Evolutionary conservation across 1,140 invertebrate species (phyloP), one percentile per base, ranked within the genome.

Genomic region (Daktulosphaira vitifoliae): DNA sequence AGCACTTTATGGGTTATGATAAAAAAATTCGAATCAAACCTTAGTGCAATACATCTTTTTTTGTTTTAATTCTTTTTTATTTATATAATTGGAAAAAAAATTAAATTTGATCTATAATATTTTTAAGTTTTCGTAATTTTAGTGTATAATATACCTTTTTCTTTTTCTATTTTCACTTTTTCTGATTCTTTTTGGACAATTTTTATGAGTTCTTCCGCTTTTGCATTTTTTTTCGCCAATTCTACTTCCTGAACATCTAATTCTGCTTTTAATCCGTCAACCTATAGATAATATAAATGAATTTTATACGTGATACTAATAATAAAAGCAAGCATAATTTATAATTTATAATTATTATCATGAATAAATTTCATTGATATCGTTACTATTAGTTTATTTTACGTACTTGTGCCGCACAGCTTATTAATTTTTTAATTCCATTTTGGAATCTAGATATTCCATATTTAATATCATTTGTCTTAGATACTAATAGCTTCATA

Each of bases 101-200:
- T n/a, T n/a, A n/a, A n/a, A n/a, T n/a, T n/a, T n/a, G n/a, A n/a
- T n/a, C n/a, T n/a, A n/a, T n/a, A n/a, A n/a, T n/a, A n/a, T n/a
- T n/a, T n/a, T n/a, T n/a, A n/a, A n/a, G n/a, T n/a, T n/a, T n/a
- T n/a, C n/a, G n/a, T n/a, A 9, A 49, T 15, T 29, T 33, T 51
- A 7, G 16, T 13, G 16, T 29, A 46, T 16, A 18, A 33, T 33
- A n/a, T 50, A 82, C 84, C 85, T 71, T 88, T 82, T 1, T 82
- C 82, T 74, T 93, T 92, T 77, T 96, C 92, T 67, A 84, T 84
- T 22, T 85, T 85, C 1, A 95, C 92, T 77, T 90, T 92, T 59
- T 88, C 86, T 69, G 90, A 94, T 76, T 97, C 93, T 37, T 84
- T 84, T n/a, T 85, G 85, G 0, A 96, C 89, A 65, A 94, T 86